Evolutionary conservation across 1,140 invertebrate species (phyloP).

Genomic region (Orchestia grillus): DNA sequence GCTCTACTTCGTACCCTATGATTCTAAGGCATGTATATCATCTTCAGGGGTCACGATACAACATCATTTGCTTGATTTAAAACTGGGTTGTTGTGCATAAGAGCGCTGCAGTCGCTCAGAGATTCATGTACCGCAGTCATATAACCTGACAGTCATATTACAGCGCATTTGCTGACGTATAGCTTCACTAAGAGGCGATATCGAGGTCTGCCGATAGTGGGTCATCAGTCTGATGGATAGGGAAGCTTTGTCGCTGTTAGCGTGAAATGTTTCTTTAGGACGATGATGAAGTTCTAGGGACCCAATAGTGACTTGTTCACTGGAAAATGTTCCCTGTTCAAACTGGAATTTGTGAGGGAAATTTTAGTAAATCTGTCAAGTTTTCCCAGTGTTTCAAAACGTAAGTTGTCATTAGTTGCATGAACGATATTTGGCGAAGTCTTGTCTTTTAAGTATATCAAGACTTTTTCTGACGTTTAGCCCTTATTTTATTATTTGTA

Average conservation of each 20-base stretch:
- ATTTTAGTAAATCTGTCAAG: not conserved
- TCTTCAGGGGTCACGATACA: not conserved
- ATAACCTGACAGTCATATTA: not conserved
- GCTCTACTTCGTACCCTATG: too few species aligned
- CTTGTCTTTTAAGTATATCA: not conserved
- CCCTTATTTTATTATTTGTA: not conserved
- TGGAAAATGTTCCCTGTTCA: not conserved
- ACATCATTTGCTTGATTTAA: not conserved
- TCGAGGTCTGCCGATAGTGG: not conserved
- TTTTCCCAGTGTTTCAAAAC: not conserved
- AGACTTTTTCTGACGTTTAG: not conserved
- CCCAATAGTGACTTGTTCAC: not conserved
- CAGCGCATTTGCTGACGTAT: not conserved
- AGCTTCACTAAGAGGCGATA: not conserved
- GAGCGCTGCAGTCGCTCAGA: not conserved
- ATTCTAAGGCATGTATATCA: too few species aligned
- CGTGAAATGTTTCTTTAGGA: not conserved
- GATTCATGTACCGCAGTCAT: not conserved
- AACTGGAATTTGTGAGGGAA: not conserved
- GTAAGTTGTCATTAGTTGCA: not conserved
- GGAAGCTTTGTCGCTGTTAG: not conserved
- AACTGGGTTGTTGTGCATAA: not conserved
- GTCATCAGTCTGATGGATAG: not conserved
- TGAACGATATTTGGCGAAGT: not conserved
- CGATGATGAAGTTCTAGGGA: not conserved